A percentile compares a stretch with the other conserved stretches of the same genome.
These are phyloP conservation scores for Protobothrops mucrosquamatus DNA, from an alignment of 2,113 vertebrate genomes.

Conservation along the genomic window DNA sequence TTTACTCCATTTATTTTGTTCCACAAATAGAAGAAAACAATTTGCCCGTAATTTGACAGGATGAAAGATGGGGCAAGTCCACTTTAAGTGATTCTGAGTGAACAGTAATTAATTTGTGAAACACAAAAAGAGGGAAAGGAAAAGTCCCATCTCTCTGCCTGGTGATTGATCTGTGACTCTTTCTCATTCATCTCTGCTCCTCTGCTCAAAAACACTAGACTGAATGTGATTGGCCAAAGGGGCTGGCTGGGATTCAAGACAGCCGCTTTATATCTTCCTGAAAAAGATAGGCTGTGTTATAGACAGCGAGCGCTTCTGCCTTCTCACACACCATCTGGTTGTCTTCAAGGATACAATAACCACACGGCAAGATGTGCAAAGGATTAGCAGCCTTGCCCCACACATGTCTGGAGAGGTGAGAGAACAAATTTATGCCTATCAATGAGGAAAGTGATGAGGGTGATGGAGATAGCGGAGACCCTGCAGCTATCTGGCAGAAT, in stretches of 20 bases:
- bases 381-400: slow-evolving; percentile 65
- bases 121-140: not conserved
- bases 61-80: not conserved
- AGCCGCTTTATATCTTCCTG: slow-evolving; percentile 41
- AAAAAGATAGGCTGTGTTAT: not conserved
- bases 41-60: not conserved
- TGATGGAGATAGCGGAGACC: not conserved
- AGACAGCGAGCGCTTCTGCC: slow-evolving; percentile 12
- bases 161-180: not conserved
- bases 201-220: not conserved
- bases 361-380: slow-evolving; percentile 61
- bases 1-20: not conserved
- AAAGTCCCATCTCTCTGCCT: not conserved
- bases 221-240: slow-evolving; percentile 18
- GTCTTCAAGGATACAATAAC: slow-evolving; percentile 15
- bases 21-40: not conserved
- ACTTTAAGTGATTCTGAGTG: not conserved
- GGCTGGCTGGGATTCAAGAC: slow-evolving; percentile 22
- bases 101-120: not conserved
- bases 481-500: not conserved
- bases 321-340: slow-evolving; percentile 9
- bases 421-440: not conserved
- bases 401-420: slow-evolving; percentile 68
- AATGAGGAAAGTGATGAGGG: not conserved
- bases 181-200: not conserved